phyloP scores from a whole-genome alignment of 2,797 vertebrate genomes.

The Acanthurus lineatus region DNA sequence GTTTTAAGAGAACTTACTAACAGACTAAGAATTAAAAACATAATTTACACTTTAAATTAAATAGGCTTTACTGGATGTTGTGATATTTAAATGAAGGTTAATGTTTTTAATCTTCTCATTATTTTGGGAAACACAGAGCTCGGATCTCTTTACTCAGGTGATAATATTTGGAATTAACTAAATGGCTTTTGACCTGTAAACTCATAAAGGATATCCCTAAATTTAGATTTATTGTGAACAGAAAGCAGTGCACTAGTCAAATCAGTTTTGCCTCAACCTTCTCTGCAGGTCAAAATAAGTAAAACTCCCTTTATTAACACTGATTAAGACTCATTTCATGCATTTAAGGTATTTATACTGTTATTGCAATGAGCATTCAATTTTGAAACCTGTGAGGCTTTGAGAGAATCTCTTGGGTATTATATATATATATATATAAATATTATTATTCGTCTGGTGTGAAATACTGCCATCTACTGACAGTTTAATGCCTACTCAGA shows the following conservation, averaged over 20 bases:
- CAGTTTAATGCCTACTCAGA: background rate
- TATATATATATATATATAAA: no score
- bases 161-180: background rate
- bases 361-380: background rate
- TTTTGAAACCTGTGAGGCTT: background rate
- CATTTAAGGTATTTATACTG: background rate
- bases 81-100: background rate
- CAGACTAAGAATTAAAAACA: background rate
- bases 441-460: background rate
- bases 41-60: background rate
- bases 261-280: background rate
- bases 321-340: background rate
- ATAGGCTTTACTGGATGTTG: background rate
- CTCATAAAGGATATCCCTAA: background rate
- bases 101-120: background rate
- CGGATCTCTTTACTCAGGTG: background rate
- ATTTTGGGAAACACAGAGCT: background rate
- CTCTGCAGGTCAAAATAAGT: background rate
- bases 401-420: background rate
- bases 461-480: conserved; percentile 61
- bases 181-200: background rate
- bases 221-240: conserved; percentile 4
- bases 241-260: background rate
- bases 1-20: background rate
- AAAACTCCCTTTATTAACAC: no score